Percentiles rank a stretch among this genome's conserved stretches.
phyloP scores from a whole-genome alignment of 2,797 vertebrate species.

The Buceros bicornis region DNA sequence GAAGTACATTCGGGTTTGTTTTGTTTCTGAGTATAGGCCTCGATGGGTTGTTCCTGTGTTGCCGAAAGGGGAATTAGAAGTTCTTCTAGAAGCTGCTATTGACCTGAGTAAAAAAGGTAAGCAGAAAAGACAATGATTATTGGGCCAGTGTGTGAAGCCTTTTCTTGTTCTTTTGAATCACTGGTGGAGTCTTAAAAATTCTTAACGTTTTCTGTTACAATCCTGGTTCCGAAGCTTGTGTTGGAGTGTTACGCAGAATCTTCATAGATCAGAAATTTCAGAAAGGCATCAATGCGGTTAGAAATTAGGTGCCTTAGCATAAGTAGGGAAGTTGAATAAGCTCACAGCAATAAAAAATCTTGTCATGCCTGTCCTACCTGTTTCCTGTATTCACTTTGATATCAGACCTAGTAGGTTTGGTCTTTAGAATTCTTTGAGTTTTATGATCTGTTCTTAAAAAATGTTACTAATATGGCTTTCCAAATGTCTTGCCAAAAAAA shows the following conservation, averaged over 20 bases:
- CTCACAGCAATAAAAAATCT: neutral
- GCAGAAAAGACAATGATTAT: slow-evolving; percentile 13
- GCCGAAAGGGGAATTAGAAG: slow-evolving; percentile 99
- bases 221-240: neutral
- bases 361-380: neutral
- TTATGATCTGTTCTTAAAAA: neutral
- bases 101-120: slow-evolving; percentile 99
- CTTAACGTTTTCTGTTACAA: neutral
- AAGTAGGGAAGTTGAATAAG: neutral
- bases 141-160: neutral
- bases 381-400: slow-evolving; percentile 29
- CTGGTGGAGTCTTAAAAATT: neutral
- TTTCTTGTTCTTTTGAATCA: neutral
- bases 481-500: neutral
- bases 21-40: slow-evolving; percentile 84
- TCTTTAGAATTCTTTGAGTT: neutral
- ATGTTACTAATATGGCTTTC: neutral
- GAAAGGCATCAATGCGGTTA: neutral
- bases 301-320: neutral
- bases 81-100: slow-evolving; percentile 99
- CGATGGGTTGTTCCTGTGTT: slow-evolving; percentile 99
- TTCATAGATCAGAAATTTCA: neutral
- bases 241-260: neutral
- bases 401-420: neutral
- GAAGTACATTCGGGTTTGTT: neutral